Percentiles rank a stretch among this genome's conserved stretches.
Conservation (phyloP, 2,113 vertebrate species). For the Camelus bactrianus region DNA sequence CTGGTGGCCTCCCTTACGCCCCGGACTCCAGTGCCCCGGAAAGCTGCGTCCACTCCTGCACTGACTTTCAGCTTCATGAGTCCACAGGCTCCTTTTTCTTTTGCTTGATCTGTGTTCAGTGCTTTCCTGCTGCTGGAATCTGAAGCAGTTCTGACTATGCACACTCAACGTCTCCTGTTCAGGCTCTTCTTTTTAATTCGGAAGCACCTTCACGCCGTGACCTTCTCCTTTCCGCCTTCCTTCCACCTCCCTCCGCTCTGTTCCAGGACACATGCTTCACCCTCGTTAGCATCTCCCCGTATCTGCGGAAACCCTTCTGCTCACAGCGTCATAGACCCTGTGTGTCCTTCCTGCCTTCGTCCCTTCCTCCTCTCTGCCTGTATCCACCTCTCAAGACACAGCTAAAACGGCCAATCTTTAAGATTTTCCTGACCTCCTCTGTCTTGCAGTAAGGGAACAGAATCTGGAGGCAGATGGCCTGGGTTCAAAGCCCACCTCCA, state of each 20-base stretch:
- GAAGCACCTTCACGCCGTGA: not conserved
- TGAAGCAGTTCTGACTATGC: no score
- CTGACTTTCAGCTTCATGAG: not conserved
- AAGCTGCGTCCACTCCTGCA: not conserved
- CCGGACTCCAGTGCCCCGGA: not conserved
- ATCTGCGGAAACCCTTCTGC: not conserved
- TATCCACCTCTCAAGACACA: no score
- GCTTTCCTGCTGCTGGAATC: not conserved
- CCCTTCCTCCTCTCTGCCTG: not conserved
- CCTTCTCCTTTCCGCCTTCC: not conserved
- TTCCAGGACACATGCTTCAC: not conserved
- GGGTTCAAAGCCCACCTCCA: not conserved
- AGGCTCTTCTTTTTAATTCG: not conserved
- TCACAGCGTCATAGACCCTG: not conserved
- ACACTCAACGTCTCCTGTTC: not conserved
- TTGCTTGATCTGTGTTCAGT: not conserved
- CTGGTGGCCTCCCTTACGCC: accelerated
- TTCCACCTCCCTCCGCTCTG: not conserved
- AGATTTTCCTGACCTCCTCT: not conserved
- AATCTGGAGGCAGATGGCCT: not conserved
- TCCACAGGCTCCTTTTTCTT: not conserved
- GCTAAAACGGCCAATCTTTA: not conserved
- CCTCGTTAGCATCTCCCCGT: not conserved
- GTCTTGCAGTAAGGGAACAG: not conserved
- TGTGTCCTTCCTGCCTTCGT: not conserved